Percentiles rank a stretch among this genome's conserved stretches.
These are phyloP conservation scores for Piaya cayana DNA, from an alignment of 2,113 vertebrate genomes.

Conservation along the genomic window DNA sequence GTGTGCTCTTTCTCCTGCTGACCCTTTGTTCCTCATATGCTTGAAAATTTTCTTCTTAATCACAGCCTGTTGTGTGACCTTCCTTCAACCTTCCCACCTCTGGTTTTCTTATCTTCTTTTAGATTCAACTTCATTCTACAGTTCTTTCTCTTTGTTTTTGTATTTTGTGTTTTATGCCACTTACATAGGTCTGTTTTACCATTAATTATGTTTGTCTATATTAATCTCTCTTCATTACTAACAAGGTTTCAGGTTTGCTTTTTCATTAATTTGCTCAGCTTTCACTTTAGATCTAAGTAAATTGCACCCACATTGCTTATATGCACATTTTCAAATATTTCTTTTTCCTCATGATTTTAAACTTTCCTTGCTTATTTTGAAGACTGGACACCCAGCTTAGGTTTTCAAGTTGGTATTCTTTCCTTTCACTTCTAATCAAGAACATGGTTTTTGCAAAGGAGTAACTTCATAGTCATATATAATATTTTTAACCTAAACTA, in stretches of 20 bases:
- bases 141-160: background rate
- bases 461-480: background rate
- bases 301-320: background rate
- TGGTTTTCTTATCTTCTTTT: background rate
- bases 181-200: background rate
- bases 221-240: background rate
- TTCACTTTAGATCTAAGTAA: background rate
- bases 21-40: background rate
- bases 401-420: background rate
- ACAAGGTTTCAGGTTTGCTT: background rate
- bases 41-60: constrained; percentile 1
- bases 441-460: background rate
- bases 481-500: background rate
- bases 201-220: background rate
- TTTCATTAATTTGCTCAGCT: background rate
- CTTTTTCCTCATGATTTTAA: background rate
- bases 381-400: background rate
- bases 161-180: background rate
- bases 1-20: background rate
- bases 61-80: background rate
- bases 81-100: background rate
- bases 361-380: background rate
- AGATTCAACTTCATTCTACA: background rate
- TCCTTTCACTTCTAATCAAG: background rate
- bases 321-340: background rate